Base-by-base conservation (phyloP, 1,140 invertebrate species). In the Orchestia grillus region DNA sequence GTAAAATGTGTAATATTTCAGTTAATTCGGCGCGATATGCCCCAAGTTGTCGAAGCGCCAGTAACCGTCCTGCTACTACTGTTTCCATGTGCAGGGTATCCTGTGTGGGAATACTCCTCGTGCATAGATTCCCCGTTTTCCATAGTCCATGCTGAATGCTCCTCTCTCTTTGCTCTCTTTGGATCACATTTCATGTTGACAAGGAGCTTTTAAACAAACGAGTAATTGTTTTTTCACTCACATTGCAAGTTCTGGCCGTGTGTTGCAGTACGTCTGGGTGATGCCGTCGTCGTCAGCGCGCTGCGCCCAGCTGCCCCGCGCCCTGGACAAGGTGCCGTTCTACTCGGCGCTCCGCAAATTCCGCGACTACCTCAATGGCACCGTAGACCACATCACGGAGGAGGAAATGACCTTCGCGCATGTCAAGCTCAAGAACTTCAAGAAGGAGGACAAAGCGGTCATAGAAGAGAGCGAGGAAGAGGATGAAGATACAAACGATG, bases 221-320 rank as follows among this genome's bases (percentile, higher is more conserved):
- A n/a, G n/a, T n/a, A n/a, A n/a, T n/a, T n/a, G n/a, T n/a, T n/a
- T 19, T 53, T 53, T 53, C 47, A 6, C 47, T 53, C 47, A 53
- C 47, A 53, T 53, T 53, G 6, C n/a, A 19, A 53, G 47, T 6
- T 53, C 47, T 53, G 47, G 28, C 62, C 3, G 1, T 77, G 88
- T 42, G 96, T 98, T 98, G 87, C 98, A 99, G 99, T 98, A 99
- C 97, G 99, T 99, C 98, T 99, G 99, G 99, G 99, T 99, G 97
- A 99, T 99, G 99, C 99, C 99, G 96, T 99, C 99, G 87, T 99
- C 99, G 44, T 99, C 99, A 97, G 99, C 99, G 77, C 98, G 99
- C 96, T 99, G 99, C 97, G 99, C 99, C 45, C 99, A 99, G 97
- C 98, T 99, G 96, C 99, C 99, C 0, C 98, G 99, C 96, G 99